Evolutionary conservation across 2,888 invertebrate species (phyloP), one percentile per base, ranked within the genome.

Genomic region (Amiota mariae): DNA sequence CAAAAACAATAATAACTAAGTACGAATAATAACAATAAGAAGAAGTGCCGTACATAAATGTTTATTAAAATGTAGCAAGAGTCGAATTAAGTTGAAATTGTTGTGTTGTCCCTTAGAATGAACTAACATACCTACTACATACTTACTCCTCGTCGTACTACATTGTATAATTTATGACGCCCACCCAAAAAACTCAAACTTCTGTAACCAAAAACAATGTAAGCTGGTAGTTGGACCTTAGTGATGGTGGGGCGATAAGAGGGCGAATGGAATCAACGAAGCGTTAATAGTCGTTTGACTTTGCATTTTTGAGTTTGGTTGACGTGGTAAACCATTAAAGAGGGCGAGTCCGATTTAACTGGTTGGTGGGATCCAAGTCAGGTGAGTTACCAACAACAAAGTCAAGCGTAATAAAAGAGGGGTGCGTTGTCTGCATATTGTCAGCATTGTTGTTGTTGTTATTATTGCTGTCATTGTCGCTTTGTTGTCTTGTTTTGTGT

Each of bases 241-340:
- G 36, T 4, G 8, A 36, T 6, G 36, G 36, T 36, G 36, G 36
- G 36, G 6, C 36, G 6, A 6, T 6, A 36, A 36, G 36, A 36
- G 36, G 46, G 54, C 2, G n/a, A 18, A 49, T 11, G 15, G 15
- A 12, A 82, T 82, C 83, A 83, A 80, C 83, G 81, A 86, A 86
- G 87, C 83, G 83, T 83, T 83, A 86, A 86, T 83, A 87, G 83
- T 78, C 83, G 87, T 86, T 83, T 83, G 87, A 83, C 87, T 83
- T 85, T 77, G 73, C 75, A 68, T 68, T 59, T 68, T 68, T 68
- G 67, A 68, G 67, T 36, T 36, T 68, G 51, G 67, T 36, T 51
- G 66, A 18, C 66, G 47, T 59, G 59, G 59, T 59, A 59, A 59
- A 59, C 59, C 64, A 64, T 46, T 70, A 47, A 57, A 70, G 36